Conservation (phyloP, 2,888 invertebrate genomes). For the Cordilura impudica region DNA sequence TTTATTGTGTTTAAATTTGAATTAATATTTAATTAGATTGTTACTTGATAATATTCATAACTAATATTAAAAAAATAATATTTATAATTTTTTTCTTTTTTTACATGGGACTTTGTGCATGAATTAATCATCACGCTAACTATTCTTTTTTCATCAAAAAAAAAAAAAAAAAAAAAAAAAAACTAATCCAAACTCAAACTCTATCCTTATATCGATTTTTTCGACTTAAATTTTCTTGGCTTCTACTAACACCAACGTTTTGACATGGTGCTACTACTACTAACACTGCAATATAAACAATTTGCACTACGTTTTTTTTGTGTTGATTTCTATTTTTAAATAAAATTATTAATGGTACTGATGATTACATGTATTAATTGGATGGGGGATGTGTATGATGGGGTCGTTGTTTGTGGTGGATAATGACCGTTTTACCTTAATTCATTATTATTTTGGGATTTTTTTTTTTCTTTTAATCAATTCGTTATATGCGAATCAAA, state of each 20-base stretch:
- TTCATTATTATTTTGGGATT: too few relatives aligned
- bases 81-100: conserved; percentile 38
- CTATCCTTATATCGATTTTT: not conserved
- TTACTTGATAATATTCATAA: not conserved
- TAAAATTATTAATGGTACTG: too few relatives aligned
- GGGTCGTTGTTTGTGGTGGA: too few relatives aligned
- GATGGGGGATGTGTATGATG: too few relatives aligned
- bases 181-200: conserved; percentile 5
- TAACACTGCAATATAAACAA: not conserved
- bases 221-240: not conserved
- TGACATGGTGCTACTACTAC: not conserved
- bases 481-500: too few relatives aligned
- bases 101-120: conserved; percentile 56
- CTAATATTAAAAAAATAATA: conserved; percentile 3
- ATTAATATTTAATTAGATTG: not conserved
- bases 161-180: too few relatives aligned
- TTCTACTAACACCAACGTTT: conserved; percentile 16
- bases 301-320: not conserved
- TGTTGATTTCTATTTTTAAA: not conserved
- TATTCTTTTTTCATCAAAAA: not conserved
- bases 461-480: too few relatives aligned
- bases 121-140: conserved; percentile 18
- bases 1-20: not conserved
- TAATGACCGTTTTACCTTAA: too few relatives aligned
- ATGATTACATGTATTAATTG: too few relatives aligned